Percentiles rank a stretch among this genome's conserved stretches.
Conservation (phyloP, 2,113 vertebrate genomes). For the Butorides virescens region DNA sequence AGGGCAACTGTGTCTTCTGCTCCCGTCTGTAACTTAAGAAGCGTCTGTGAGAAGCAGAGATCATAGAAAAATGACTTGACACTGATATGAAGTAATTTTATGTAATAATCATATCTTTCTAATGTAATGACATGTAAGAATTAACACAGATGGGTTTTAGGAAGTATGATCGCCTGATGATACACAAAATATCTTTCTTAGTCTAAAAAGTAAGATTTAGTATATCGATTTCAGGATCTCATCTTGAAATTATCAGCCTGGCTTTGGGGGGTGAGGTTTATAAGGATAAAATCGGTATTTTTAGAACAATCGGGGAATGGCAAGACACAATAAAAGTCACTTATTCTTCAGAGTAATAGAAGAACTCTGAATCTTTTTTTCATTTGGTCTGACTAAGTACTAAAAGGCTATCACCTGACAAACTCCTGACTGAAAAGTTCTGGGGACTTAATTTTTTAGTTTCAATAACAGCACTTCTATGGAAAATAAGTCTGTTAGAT, state of each 20-base stretch:
- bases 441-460: background rate
- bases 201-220: background rate
- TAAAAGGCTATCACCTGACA: background rate
- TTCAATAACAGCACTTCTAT: background rate
- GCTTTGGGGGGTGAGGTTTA: background rate
- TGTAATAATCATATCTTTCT: background rate
- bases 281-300: background rate
- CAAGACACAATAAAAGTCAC: background rate
- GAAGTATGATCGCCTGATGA: background rate
- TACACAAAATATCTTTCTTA: accelerated
- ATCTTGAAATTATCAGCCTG: background rate
- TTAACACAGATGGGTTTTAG: background rate
- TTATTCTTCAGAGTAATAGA: background rate
- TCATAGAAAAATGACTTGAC: background rate
- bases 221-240: background rate
- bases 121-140: background rate
- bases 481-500: background rate
- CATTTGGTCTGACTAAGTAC: background rate
- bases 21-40: background rate
- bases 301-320: background rate
- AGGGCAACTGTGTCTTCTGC: background rate
- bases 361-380: no score
- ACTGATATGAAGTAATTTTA: background rate
- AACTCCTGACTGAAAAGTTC: background rate
- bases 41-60: background rate